A percentile compares a stretch with the other conserved stretches of the same genome.
phyloP scores from a whole-genome alignment of 2,113 vertebrate species.

The Centropus unirufus region DNA sequence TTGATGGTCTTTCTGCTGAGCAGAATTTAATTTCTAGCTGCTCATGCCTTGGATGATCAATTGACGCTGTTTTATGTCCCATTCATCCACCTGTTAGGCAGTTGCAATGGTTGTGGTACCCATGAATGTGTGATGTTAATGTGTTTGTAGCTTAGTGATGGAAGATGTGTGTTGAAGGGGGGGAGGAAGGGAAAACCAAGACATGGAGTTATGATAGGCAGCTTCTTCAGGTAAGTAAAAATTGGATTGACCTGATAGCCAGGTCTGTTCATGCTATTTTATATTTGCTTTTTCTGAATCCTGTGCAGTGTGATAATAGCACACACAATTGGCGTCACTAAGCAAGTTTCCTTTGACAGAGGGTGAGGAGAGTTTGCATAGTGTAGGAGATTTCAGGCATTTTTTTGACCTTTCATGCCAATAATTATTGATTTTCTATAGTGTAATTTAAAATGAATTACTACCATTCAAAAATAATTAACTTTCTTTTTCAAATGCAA shows the following conservation, averaged over 20 bases:
- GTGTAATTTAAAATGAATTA: background rate
- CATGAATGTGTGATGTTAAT: accelerated
- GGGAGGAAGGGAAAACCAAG: background rate
- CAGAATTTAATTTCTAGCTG: background rate
- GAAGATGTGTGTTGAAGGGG: background rate
- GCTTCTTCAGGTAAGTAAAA: background rate
- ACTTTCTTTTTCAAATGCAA: background rate
- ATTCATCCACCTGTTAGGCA: background rate
- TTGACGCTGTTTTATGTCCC: background rate
- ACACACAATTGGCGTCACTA: accelerated
- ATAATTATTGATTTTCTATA: background rate
- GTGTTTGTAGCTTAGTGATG: too few species aligned
- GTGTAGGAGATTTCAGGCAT: background rate
- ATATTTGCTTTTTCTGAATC: background rate
- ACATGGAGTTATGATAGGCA: accelerated
- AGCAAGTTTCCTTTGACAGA: accelerated
- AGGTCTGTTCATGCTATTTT: background rate
- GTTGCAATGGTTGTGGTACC: background rate
- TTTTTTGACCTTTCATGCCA: background rate
- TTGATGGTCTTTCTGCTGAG: background rate
- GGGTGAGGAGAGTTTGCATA: background rate
- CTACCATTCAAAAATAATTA: background rate
- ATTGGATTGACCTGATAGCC: background rate
- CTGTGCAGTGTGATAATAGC: background rate
- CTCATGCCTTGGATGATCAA: background rate